A percentile compares a stretch with the other conserved stretches of the same genome.
phyloP scores from a whole-genome alignment of 2,888 invertebrate genomes.

The Melolontha melolontha region DNA sequence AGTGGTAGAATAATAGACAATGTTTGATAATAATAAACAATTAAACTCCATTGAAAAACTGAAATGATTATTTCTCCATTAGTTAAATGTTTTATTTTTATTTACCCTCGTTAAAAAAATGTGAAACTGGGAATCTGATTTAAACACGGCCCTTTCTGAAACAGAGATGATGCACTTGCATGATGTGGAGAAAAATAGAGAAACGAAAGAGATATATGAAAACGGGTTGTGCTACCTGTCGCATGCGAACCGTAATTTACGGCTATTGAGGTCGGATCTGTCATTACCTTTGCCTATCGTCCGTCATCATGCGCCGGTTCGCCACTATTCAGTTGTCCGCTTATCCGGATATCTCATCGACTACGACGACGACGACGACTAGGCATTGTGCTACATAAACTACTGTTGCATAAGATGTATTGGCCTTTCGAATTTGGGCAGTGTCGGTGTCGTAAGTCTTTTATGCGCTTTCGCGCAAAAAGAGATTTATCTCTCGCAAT shows the following conservation, averaged over 20 bases:
- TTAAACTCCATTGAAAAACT: no score
- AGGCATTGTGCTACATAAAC: conserved; percentile 50
- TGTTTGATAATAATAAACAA: no score
- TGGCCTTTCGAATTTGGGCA: conserved; percentile 43
- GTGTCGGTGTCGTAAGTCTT: conserved; percentile 39
- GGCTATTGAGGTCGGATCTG: conserved; percentile 59
- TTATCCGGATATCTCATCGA: conserved; percentile 52
- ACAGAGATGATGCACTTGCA: no score
- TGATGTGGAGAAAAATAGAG: conserved; percentile 22
- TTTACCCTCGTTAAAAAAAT: no score
- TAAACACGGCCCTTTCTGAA: no score
- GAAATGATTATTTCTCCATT: no score
- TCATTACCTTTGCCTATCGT: conserved; percentile 59
- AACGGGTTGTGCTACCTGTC: conserved; percentile 55
- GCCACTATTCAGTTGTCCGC: conserved; percentile 58
- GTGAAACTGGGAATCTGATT: no score
- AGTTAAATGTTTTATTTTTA: no score
- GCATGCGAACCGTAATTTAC: conserved; percentile 59
- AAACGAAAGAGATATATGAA: conserved; percentile 35
- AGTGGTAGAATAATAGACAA: no score
- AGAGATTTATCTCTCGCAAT: conserved; percentile 34
- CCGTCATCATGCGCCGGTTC: conserved; percentile 55
- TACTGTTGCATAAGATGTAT: conserved; percentile 44
- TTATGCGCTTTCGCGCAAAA: conserved; percentile 37
- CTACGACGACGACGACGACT: conserved; percentile 17